phyloP scores from a whole-genome alignment of 1,140 invertebrate species.

The Popillia japonica region DNA sequence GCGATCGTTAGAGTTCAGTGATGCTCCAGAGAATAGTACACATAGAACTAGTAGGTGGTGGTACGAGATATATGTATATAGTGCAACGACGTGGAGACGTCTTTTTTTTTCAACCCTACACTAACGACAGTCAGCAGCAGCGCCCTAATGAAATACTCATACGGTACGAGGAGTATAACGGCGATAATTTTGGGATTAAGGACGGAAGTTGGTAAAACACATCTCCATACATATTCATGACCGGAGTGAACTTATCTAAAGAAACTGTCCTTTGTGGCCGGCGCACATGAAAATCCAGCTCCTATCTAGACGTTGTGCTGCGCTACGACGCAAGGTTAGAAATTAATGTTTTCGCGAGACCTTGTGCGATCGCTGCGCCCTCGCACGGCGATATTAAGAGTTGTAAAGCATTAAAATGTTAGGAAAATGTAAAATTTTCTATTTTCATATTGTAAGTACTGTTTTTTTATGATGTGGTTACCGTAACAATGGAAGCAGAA shows the following conservation, averaged over 20 bases:
- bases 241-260: conserved; percentile 46
- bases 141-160: conserved; percentile 27
- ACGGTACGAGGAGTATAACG: conserved; percentile 39
- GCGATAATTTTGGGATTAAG: conserved; percentile 43
- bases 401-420: conserved; percentile 55
- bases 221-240: conserved; percentile 51
- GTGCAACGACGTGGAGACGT: neutral
- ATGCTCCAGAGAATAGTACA: conserved; percentile 10
- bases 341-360: conserved; percentile 51
- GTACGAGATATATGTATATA: neutral
- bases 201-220: conserved; percentile 49
- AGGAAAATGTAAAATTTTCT: conserved; percentile 53
- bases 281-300: conserved; percentile 41
- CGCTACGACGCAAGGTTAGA: conserved; percentile 45
- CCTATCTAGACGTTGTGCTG: neutral
- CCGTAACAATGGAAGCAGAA: no score
- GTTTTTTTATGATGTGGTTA: no score
- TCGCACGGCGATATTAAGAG: conserved; percentile 43
- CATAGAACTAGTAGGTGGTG: neutral
- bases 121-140: neutral
- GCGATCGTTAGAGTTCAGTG: conserved; percentile 28
- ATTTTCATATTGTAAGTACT: conserved; percentile 30
- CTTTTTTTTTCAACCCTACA: neutral
- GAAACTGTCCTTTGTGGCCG: conserved; percentile 50
- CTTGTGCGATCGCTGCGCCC: neutral